phyloP scores from a whole-genome alignment of 2,113 vertebrate genomes.

The Pterocles burchelli region DNA sequence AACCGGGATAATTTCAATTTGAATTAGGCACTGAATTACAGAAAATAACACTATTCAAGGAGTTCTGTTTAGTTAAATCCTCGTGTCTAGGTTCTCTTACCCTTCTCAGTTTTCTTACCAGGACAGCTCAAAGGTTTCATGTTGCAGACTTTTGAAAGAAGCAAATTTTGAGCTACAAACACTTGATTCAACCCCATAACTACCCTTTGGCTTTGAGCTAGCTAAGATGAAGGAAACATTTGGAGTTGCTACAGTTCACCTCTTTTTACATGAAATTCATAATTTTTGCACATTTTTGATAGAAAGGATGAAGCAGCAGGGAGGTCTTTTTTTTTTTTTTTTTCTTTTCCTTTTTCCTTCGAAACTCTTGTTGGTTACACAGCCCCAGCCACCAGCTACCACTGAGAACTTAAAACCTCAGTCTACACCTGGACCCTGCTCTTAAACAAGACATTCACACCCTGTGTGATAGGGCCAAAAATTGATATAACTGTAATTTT shows the following conservation, averaged over 20 bases:
- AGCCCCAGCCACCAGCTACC: background rate
- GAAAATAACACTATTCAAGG: background rate
- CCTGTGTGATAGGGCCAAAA: background rate
- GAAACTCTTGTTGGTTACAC: background rate
- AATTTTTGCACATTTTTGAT: background rate
- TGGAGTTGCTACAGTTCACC: background rate
- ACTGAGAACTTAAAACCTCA: background rate
- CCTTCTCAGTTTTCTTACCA: background rate
- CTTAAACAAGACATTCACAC: background rate
- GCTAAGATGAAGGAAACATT: background rate
- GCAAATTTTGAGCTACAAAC: background rate
- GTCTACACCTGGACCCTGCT: background rate
- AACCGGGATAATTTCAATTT: background rate
- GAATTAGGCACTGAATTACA: background rate
- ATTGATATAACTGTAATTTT: accelerated
- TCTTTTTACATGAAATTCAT: background rate
- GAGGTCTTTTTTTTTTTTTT: background rate
- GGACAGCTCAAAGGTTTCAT: background rate
- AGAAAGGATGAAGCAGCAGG: background rate
- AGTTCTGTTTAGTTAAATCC: background rate
- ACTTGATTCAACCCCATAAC: background rate
- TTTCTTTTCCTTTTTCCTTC: background rate
- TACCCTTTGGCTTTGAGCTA: background rate
- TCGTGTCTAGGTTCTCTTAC: background rate
- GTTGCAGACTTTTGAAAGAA: background rate